Conservation (phyloP, 2,113 vertebrate species). For the Scolopax mira region DNA sequence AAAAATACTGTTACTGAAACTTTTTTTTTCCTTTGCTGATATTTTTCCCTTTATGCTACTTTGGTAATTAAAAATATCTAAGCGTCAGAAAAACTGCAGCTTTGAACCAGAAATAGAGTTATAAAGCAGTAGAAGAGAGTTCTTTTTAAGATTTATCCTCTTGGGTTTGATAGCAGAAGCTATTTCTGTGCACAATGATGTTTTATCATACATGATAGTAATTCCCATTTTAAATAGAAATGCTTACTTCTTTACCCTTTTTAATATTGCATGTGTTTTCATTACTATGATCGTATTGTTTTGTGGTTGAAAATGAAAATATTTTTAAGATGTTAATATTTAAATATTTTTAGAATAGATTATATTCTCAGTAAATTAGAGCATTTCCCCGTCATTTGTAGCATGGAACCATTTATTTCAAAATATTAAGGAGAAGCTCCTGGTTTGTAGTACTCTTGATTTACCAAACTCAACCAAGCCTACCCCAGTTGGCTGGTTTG, state of each 20-base stretch:
- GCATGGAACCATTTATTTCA: conserved; percentile 45
- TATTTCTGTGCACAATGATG: not conserved
- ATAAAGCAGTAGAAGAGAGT: not conserved
- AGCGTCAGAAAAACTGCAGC: not conserved
- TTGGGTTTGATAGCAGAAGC: conserved; percentile 15
- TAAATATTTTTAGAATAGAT: conserved; percentile 44
- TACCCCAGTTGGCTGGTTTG: conserved; percentile 1
- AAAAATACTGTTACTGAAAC: not conserved
- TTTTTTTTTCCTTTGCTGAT: not conserved
- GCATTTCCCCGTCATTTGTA: conserved; percentile 27
- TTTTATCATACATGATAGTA: not conserved
- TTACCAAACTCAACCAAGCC: conserved; percentile 20
- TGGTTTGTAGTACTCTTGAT: conserved; percentile 44
- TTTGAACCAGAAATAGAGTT: not conserved
- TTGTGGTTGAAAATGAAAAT: not conserved
- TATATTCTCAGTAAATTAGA: conserved; percentile 14
- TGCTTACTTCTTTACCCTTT: not conserved
- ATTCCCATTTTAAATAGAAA: not conserved
- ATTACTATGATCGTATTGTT: not conserved
- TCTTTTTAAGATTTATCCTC: not conserved
- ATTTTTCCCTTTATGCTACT: not conserved
- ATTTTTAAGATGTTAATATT: not conserved
- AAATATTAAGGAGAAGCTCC: conserved; percentile 50
- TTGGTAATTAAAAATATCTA: not conserved
- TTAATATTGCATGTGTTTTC: not conserved